phyloP scores from a whole-genome alignment of 1,140 invertebrate species.

The Vanessa tameamea region DNA sequence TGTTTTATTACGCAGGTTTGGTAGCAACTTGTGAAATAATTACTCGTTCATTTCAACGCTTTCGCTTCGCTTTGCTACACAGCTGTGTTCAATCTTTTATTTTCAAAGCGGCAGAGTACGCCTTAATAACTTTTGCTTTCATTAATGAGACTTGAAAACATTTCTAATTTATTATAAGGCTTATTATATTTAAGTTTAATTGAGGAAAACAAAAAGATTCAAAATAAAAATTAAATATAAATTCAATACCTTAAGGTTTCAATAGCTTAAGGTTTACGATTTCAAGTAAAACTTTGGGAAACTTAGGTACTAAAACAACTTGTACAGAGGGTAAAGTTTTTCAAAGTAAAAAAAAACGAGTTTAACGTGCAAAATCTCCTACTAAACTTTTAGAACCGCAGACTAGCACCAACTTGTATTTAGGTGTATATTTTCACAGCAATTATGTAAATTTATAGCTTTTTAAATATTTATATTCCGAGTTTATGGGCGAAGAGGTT shows the following conservation, averaged over 20 bases:
- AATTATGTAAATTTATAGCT: not conserved
- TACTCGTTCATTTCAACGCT: not conserved
- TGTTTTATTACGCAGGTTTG: too few relatives aligned
- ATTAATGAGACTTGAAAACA: slow-evolving; percentile 15
- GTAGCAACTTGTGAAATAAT: not conserved
- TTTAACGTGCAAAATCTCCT: not conserved
- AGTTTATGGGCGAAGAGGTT: not conserved
- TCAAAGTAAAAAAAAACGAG: not conserved
- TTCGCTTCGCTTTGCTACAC: not conserved
- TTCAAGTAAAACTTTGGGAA: slow-evolving; percentile 7
- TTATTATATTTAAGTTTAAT: too few relatives aligned
- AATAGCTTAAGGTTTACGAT: not conserved
- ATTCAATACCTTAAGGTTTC: not conserved
- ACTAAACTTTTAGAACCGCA: not conserved
- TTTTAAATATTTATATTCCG: not conserved
- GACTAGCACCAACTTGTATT: not conserved
- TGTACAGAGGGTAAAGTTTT: not conserved
- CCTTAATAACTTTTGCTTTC: slow-evolving; percentile 8
- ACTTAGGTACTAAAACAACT: slow-evolving; percentile 3
- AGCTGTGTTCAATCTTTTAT: slow-evolving; percentile 1
- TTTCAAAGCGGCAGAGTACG: not conserved
- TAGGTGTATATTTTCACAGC: not conserved
- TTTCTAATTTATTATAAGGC: slow-evolving; percentile 1
- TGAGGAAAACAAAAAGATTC: too few relatives aligned
- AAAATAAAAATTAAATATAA: not conserved